Evolutionary conservation across 2,113 vertebrate species (phyloP).

Genomic region (Lucifuga dentata): DNA sequence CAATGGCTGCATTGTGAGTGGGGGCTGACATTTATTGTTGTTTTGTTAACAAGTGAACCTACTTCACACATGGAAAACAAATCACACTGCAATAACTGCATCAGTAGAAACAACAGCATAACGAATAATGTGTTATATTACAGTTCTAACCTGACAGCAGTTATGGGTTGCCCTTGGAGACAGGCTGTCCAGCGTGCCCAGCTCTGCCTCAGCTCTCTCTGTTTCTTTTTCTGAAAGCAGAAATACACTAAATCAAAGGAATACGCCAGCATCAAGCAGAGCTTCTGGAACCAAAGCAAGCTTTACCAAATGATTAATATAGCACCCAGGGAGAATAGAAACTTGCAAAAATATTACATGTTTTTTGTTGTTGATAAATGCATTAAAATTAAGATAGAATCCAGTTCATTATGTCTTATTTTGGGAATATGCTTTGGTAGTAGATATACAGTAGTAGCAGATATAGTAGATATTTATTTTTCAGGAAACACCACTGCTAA

Average conservation of each 20-base stretch:
- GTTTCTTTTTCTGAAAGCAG: constrained; percentile 79
- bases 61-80: constrained; percentile 29
- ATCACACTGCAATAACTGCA: constrained; percentile 43
- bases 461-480: no score
- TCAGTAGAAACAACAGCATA: constrained; percentile 39
- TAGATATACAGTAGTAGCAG: no score
- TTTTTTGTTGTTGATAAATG: no score
- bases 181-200: constrained; percentile 85
- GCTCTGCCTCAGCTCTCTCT: constrained; percentile 76
- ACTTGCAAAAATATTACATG: neutral
- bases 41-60: constrained; percentile 29
- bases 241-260: constrained; percentile 33
- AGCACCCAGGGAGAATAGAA: neutral
- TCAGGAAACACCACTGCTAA: no score
- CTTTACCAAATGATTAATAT: neutral
- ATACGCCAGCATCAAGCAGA: constrained; percentile 35
- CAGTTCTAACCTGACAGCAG: constrained; percentile 77
- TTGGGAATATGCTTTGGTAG: no score
- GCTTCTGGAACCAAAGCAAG: neutral
- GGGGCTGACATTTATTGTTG: constrained; percentile 30
- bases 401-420: no score
- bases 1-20: constrained; percentile 19
- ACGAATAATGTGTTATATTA: constrained; percentile 57
- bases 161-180: constrained; percentile 83
- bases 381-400: no score